Evolutionary conservation across 2,888 invertebrate species (phyloP).

Genomic region (Drosophila monieri): DNA sequence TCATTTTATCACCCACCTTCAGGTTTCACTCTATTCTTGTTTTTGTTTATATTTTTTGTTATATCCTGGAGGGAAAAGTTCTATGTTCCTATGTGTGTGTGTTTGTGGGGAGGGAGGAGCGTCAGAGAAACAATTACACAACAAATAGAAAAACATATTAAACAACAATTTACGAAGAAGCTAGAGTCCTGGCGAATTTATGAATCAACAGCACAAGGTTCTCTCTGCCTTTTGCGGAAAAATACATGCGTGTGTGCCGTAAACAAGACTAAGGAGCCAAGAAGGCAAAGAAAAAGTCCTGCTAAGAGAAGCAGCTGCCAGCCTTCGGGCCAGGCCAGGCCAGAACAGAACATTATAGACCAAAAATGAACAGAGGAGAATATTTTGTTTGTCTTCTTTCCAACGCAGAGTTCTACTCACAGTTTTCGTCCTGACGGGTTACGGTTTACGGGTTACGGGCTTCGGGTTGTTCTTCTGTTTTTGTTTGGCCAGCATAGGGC

Average conservation of each 20-base stretch:
- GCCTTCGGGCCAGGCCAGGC: constrained; percentile 22
- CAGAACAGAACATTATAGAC: constrained; percentile 2
- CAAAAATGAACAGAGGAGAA: neutral
- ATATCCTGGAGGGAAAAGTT: constrained; percentile 1
- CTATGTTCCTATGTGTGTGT: neutral
- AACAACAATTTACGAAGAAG: constrained; percentile 70
- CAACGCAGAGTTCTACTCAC: neutral
- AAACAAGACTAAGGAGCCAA: constrained; percentile 53
- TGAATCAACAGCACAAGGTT: constrained; percentile 43
- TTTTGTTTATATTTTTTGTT: neutral
- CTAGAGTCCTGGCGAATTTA: constrained; percentile 59
- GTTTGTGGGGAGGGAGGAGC: neutral
- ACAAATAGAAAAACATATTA: constrained; percentile 59
- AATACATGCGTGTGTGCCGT: constrained; percentile 26
- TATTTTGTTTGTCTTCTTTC: constrained; percentile 29
- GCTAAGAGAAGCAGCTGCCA: constrained; percentile 23
- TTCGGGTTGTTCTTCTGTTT: constrained; percentile 7
- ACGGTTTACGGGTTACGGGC: neutral
- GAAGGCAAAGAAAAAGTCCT: constrained; percentile 4
- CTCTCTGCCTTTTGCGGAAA: neutral
- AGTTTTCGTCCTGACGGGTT: constrained; percentile 2
- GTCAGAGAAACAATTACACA: constrained; percentile 47
- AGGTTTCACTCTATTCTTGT: neutral
- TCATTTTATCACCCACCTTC: constrained; percentile 32
- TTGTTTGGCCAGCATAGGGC: constrained; percentile 27